Evolutionary conservation across 2,797 vertebrate species (phyloP).

Genomic region (Merluccius polli): DNA sequence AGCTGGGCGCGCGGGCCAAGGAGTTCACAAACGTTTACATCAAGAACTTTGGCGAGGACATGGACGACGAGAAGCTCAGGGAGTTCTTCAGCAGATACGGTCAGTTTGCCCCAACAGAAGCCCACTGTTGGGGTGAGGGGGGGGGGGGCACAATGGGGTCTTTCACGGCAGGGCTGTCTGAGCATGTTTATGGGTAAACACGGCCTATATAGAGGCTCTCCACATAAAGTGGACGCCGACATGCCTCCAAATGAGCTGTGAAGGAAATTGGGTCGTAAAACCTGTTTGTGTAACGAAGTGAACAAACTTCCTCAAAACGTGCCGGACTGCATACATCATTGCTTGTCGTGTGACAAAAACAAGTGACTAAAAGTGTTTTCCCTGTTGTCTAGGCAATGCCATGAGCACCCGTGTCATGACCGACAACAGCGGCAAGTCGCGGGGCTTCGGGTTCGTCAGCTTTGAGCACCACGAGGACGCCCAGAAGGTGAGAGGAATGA

Average conservation of each 20-base stretch:
- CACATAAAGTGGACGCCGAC: not conserved
- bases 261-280: not conserved
- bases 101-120: conserved; percentile 42
- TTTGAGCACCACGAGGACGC: conserved; percentile 97
- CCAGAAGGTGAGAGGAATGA: conserved; percentile 78
- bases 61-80: conserved; percentile 95
- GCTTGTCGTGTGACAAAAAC: not conserved
- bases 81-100: conserved; percentile 94
- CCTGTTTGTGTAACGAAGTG: no score
- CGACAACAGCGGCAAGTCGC: conserved; percentile 89
- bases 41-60: conserved; percentile 98
- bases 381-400: conserved; percentile 76
- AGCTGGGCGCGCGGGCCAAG: conserved; percentile 91
- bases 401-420: conserved; percentile 97
- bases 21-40: conserved; percentile 98
- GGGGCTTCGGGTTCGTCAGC: conserved; percentile 96
- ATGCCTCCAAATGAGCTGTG: not conserved
- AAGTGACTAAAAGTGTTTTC: not conserved
- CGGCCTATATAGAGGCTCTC: not conserved
- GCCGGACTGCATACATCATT: not conserved
- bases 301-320: not conserved
- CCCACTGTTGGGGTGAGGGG: not conserved
- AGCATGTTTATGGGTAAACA: not conserved
- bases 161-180: not conserved
- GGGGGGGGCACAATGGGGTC: not conserved